Evolutionary conservation across 2,797 vertebrate genomes (phyloP).

Genomic region (Forpus xanthops): DNA sequence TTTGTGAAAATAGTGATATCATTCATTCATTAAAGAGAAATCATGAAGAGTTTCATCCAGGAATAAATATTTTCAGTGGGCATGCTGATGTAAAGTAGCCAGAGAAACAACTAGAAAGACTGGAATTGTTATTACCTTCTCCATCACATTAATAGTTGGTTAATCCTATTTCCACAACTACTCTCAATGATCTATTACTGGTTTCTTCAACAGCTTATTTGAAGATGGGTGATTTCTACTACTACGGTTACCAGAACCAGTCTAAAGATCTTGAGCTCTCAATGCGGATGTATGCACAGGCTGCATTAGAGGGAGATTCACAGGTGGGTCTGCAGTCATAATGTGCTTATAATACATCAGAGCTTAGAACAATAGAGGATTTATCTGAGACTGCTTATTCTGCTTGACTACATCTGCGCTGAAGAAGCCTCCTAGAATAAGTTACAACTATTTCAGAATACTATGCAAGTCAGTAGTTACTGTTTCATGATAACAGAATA

Average conservation of each 20-base stretch:
- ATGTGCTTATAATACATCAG: background rate
- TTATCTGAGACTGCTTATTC: background rate
- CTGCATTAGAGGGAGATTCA: slow-evolving; percentile 86
- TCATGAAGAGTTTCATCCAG: background rate
- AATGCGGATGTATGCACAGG: slow-evolving; percentile 86
- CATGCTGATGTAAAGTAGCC: background rate
- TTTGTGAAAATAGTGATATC: background rate
- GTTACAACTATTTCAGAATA: background rate
- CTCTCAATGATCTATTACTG: background rate
- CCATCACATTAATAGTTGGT: background rate
- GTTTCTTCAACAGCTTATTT: slow-evolving; percentile 81
- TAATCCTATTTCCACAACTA: background rate
- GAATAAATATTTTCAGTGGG: background rate
- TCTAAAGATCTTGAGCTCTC: slow-evolving; percentile 78
- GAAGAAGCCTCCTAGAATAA: background rate
- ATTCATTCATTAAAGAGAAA: background rate
- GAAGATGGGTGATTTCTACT: slow-evolving; percentile 92
- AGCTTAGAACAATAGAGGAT: background rate
- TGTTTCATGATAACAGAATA: background rate
- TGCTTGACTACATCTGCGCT: background rate
- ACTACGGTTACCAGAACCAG: slow-evolving; percentile 77
- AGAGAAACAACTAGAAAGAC: background rate
- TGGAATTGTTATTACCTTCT: background rate
- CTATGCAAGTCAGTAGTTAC: background rate
- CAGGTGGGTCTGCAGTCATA: slow-evolving; percentile 79